phyloP scores from a whole-genome alignment of 2,888 invertebrate species.

The Ormyrus rosae region DNA sequence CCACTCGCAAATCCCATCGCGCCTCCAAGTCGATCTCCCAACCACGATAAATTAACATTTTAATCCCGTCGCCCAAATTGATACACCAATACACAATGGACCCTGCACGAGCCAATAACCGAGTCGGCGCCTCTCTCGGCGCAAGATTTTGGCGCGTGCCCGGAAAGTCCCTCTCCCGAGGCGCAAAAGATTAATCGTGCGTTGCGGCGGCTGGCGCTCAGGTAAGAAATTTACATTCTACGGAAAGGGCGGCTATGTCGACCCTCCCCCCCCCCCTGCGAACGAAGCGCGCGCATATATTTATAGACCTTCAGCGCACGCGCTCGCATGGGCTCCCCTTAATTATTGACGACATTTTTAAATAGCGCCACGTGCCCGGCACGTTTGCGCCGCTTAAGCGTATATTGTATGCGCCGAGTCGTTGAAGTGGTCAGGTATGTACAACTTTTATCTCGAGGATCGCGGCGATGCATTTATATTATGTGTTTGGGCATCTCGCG shows the following conservation, averaged over 20 bases:
- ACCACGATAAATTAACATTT: too few relatives aligned
- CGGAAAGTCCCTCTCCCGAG: constrained; percentile 32
- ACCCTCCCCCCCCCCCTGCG: neutral
- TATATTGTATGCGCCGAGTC: too few relatives aligned
- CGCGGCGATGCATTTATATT: too few relatives aligned
- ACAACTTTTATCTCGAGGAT: too few relatives aligned
- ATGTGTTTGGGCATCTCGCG: too few relatives aligned
- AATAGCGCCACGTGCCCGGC: constrained; percentile 48
- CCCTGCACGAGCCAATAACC: constrained; percentile 2
- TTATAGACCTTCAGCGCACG: neutral
- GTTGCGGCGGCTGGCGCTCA: constrained; percentile 57
- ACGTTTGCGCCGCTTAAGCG: neutral
- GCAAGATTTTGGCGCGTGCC: constrained; percentile 49
- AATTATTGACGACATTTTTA: constrained; percentile 51
- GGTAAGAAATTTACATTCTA: constrained; percentile 54
- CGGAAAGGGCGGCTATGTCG: neutral
- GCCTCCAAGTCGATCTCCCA: too few relatives aligned
- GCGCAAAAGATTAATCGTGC: constrained; percentile 54
- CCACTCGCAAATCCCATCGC: too few relatives aligned
- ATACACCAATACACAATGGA: too few relatives aligned
- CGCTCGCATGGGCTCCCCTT: constrained; percentile 36
- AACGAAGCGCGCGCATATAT: constrained; percentile 23
- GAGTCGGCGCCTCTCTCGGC: neutral
- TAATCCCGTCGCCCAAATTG: too few relatives aligned
- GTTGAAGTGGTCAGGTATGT: too few relatives aligned